phyloP scores from a whole-genome alignment of 2,113 vertebrate genomes.

The Cinclus mexicanus region DNA sequence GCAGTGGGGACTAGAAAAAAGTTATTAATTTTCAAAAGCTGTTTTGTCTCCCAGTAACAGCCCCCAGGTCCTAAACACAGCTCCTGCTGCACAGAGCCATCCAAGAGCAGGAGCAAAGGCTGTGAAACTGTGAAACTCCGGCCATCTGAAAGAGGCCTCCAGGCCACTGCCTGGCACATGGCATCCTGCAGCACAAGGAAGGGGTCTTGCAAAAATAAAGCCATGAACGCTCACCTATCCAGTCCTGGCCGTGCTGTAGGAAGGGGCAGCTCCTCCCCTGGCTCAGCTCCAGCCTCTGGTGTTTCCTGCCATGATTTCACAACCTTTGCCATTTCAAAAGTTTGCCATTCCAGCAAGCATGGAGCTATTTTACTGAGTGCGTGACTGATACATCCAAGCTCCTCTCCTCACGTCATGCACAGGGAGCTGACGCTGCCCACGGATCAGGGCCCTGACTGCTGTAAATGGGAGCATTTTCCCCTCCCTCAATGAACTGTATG shows the following conservation, averaged over 20 bases:
- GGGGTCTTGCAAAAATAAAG: background rate
- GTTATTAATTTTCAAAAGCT: background rate
- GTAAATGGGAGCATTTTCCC: background rate
- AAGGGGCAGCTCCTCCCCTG: background rate
- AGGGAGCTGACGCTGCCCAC: background rate
- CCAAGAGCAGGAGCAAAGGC: background rate
- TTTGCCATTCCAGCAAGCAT: rapidly evolving
- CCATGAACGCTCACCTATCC: rapidly evolving
- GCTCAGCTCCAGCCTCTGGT: background rate
- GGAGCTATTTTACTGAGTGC: background rate
- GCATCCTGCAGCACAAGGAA: background rate
- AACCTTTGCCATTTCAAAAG: background rate
- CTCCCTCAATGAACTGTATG: background rate
- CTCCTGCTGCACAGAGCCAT: background rate
- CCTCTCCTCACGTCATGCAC: background rate
- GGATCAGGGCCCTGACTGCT: background rate
- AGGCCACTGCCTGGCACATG: background rate
- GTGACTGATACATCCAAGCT: background rate
- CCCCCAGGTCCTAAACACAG: background rate
- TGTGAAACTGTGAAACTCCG: background rate
- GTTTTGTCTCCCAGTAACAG: background rate
- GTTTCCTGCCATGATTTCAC: background rate
- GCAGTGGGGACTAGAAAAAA: background rate
- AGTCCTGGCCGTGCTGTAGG: background rate
- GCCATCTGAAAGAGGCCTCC: background rate